Evolutionary conservation across 2,113 vertebrate genomes (phyloP).

Genomic region (Syrmaticus mikado): DNA sequence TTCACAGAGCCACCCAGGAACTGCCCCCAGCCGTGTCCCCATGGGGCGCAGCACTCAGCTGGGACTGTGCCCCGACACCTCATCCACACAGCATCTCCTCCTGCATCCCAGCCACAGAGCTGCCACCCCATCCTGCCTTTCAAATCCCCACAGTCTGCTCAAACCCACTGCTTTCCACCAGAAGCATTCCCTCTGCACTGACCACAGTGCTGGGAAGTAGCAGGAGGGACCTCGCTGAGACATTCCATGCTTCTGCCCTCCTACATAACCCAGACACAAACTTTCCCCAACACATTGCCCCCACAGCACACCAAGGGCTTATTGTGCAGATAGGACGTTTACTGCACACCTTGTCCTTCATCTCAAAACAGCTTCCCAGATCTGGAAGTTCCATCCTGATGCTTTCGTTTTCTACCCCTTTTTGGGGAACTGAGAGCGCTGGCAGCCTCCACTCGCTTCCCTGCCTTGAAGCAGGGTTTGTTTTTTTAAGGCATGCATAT

Average conservation of each 20-base stretch:
- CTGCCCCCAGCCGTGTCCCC: not conserved
- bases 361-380: not conserved
- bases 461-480: not conserved
- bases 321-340: accelerated
- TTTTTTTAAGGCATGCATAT: not conserved
- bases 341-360: accelerated
- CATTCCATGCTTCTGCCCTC: not conserved
- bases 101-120: not conserved
- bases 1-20: not conserved
- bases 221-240: not conserved
- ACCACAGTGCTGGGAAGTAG: not conserved
- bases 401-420: not conserved
- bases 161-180: not conserved
- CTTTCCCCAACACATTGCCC: not conserved
- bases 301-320: not conserved
- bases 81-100: not conserved
- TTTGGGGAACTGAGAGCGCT: not conserved
- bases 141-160: accelerated
- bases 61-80: not conserved
- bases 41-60: not conserved
- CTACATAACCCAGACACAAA: not conserved
- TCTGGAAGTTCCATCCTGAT: not conserved
- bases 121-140: accelerated
- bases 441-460: not conserved
- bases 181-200: not conserved